Percentiles rank a stretch among this genome's conserved stretches.
Evolutionary conservation across 2,797 vertebrate species (phyloP).

Genomic region (Anguilla anguilla): DNA sequence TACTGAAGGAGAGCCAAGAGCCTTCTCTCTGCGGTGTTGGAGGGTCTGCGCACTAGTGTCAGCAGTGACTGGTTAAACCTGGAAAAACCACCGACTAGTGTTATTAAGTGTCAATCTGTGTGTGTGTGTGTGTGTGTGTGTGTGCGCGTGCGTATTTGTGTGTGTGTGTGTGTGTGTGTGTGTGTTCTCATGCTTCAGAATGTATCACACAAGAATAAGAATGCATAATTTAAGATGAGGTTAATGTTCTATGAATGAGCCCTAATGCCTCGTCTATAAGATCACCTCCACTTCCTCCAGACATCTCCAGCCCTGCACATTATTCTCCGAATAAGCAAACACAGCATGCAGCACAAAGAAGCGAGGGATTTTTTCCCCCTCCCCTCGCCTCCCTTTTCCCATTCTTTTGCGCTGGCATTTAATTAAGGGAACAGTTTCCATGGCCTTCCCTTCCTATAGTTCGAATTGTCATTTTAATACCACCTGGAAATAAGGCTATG

Average conservation of each 20-base stretch:
- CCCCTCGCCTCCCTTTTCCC: not conserved
- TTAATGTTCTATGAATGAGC: slow-evolving; percentile 34
- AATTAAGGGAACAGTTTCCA: slow-evolving; percentile 74
- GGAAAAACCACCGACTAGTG: not conserved
- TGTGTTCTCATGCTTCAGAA: not conserved
- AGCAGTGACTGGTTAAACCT: not conserved
- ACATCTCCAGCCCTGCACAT: slow-evolving; percentile 47
- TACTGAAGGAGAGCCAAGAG: not conserved
- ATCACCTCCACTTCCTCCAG: slow-evolving; percentile 43
- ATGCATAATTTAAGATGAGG: not conserved
- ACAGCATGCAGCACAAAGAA: slow-evolving; percentile 72
- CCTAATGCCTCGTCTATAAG: slow-evolving; percentile 43
- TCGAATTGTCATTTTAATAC: slow-evolving; percentile 71
- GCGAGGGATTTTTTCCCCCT: slow-evolving; percentile 45
- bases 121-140: not conserved
- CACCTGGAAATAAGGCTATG: slow-evolving; percentile 35
- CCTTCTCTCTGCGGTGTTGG: not conserved
- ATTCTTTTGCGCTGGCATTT: slow-evolving; percentile 72
- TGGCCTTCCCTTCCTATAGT: slow-evolving; percentile 74
- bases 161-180: not conserved
- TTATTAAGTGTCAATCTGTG: not conserved
- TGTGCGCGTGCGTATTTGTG: not conserved
- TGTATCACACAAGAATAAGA: not conserved
- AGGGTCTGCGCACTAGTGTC: not conserved
- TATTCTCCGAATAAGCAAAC: slow-evolving; percentile 54